phyloP scores from a whole-genome alignment of 2,888 invertebrate genomes.

The Pegoplata infirma region DNA sequence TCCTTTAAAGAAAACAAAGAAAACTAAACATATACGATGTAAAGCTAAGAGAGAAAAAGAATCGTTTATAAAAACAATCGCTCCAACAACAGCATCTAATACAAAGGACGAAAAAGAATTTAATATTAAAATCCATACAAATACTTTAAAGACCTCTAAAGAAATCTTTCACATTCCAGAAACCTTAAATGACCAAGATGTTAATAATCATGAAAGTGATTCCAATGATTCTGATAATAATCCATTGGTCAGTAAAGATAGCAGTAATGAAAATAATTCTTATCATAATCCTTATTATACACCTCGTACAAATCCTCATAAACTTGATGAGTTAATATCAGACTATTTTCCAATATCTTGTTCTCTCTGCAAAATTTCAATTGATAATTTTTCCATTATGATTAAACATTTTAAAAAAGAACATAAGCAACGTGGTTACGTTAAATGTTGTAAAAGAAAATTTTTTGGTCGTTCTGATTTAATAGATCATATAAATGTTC shows the following conservation, averaged over 20 bases:
- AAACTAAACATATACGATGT: not conserved
- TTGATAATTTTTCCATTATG: conserved; percentile 47
- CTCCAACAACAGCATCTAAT: not conserved
- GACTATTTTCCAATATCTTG: conserved; percentile 40
- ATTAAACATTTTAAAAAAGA: conserved; percentile 47
- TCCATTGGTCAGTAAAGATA: not conserved
- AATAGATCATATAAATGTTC: conserved; percentile 75
- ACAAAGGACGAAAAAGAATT: not conserved
- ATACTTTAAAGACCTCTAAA: not conserved
- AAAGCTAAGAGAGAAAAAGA: not conserved
- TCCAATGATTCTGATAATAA: not conserved
- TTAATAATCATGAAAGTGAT: not conserved
- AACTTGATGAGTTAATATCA: conserved; percentile 45
- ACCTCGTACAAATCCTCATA: conserved; percentile 33
- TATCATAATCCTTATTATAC: conserved; percentile 2
- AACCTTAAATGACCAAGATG: not conserved
- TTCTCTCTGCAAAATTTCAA: conserved; percentile 30
- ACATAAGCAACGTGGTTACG: conserved; percentile 70
- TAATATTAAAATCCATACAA: not conserved
- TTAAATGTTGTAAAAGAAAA: conserved; percentile 75
- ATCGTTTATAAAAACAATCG: not conserved
- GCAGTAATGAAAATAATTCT: not conserved
- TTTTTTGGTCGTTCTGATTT: conserved; percentile 74
- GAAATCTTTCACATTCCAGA: not conserved
- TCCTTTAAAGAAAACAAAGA: conserved; percentile 26